Base-by-base conservation (phyloP, 1,140 invertebrate species). In the Drosophila malerkotliana region DNA sequence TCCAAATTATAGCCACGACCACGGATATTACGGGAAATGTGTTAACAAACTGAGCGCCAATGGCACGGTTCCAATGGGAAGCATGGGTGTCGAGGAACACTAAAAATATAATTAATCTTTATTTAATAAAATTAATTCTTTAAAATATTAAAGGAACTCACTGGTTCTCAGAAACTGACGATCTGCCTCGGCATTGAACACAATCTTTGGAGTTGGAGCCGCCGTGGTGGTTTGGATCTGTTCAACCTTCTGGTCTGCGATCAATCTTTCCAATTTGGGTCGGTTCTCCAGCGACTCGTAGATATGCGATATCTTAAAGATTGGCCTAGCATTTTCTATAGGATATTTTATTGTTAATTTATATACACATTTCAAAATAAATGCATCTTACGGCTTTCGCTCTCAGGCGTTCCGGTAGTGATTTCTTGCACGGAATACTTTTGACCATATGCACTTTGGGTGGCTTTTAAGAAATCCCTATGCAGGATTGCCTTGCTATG, bases 1-100 rank as follows among this genome's bases (percentile, higher is more conserved):
- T 88, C 87, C 90, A 90, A 1, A 91, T 84, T 26, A 91, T 90
- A 66, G 87, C 90, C 34, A 91, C 69, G 8, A 90, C 78, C 61
- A 89, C 90, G 1, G 90, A 90, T 26, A 91, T 66, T 12, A 90
- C 52, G 4, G 90, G 90, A 79, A 91, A 90, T 44, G 57, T 62
- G 59, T 91, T 87, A 21, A 90, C 74, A 55, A 90, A 91, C 51
- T 90, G 88, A 14, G 78, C 84, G 0, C 81, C 74, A 24, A 75
- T n/a, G 32, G 72, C 75, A 4, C 57, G 59, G 28, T 72, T 79
- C 90, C 90, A 91, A 28, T 48, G 57, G 1, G 90, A 87, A n/a
- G 79, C 69, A 54, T 76, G 63, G 5, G 48, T 32, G 69, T 91
- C 87, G 5, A 91, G 54, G 45, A 77, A 72, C 58, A 72, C 90